phyloP scores from a whole-genome alignment of 2,888 invertebrate species.

The Thyatira batis region DNA sequence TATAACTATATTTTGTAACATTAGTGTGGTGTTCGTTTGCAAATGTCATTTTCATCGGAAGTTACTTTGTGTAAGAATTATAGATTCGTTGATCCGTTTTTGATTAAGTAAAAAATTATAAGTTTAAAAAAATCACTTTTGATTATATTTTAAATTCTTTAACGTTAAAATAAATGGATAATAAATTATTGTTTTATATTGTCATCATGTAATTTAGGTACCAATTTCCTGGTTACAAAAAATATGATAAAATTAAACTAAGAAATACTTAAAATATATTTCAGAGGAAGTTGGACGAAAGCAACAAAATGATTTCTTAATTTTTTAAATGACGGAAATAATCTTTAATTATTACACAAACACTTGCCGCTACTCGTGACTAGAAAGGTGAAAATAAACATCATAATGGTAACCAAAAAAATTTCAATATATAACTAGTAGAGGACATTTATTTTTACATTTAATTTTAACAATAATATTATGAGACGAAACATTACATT shows the following conservation, averaged over 20 bases:
- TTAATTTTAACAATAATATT: conserved; percentile 51
- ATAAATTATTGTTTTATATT: too few species aligned
- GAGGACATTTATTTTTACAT: conserved; percentile 55
- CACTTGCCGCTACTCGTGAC: conserved; percentile 75
- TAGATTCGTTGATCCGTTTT: conserved; percentile 17
- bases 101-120: too few species aligned
- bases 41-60: conserved; percentile 71
- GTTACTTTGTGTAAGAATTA: conserved; percentile 45
- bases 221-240: too few species aligned
- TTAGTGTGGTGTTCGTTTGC: conserved; percentile 80
- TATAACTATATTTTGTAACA: conserved; percentile 70
- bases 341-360: conserved; percentile 49
- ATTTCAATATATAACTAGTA: conserved; percentile 61
- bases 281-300: too few species aligned
- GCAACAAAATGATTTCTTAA: too few species aligned
- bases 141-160: too few species aligned
- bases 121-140: too few species aligned
- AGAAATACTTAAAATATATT: too few species aligned
- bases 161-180: too few species aligned
- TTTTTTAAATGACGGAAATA: background rate
- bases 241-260: too few species aligned
- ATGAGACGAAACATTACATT: conserved; percentile 46
- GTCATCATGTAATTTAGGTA: too few species aligned
- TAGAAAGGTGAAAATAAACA: conserved; percentile 68
- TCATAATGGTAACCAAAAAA: conserved; percentile 56